Evolutionary conservation across 2,113 vertebrate species (phyloP).

Genomic region (Cygnus buccinator): DNA sequence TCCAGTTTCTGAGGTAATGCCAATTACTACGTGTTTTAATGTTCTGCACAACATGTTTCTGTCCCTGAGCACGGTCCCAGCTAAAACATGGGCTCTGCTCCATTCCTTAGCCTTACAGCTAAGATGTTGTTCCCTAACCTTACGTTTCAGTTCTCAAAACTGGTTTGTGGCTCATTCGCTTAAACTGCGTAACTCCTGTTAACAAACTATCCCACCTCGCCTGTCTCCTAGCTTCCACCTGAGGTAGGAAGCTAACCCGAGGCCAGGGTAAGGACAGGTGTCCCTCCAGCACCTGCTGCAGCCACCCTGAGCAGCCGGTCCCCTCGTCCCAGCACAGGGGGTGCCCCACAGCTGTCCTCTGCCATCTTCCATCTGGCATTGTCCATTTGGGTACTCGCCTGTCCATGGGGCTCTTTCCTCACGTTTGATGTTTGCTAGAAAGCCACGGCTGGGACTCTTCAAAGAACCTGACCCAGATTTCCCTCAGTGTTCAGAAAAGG

Average conservation of each 20-base stretch:
- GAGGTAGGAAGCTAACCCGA: neutral
- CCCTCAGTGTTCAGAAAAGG: neutral
- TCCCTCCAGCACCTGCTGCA: neutral
- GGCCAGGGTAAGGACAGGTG: neutral
- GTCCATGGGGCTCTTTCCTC: neutral
- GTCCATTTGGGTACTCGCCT: neutral
- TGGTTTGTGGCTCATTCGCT: neutral
- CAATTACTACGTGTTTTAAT: neutral
- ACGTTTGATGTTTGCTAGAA: neutral
- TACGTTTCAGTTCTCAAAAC: neutral
- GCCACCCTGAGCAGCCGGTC: fast-evolving
- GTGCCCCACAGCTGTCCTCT: neutral
- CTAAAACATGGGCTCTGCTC: neutral
- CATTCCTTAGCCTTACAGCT: neutral
- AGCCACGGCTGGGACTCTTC: neutral
- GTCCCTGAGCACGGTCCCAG: fast-evolving
- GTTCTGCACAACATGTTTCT: neutral
- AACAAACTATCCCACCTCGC: neutral
- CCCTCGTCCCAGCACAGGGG: neutral
- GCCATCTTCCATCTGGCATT: neutral
- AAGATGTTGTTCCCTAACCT: neutral
- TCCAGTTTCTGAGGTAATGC: neutral
- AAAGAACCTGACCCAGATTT: neutral
- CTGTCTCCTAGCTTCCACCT: neutral
- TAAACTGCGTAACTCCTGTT: neutral